These are phyloP conservation scores for Cryptoblepharus egeriae DNA, from an alignment of 2,797 vertebrate species.

Conservation along the genomic window DNA sequence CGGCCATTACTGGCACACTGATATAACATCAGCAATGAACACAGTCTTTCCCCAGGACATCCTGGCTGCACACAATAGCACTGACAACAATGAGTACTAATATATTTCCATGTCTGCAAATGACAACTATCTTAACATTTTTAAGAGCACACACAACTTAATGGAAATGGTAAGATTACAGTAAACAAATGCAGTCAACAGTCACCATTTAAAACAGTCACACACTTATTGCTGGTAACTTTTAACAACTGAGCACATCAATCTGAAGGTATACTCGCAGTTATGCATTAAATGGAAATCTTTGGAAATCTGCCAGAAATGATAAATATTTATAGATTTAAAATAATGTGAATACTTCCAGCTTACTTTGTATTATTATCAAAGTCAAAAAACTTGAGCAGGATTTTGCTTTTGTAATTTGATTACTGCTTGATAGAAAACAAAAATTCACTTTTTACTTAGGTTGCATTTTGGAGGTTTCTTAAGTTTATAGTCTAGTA, in stretches of 20 bases:
- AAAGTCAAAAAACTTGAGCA: background rate
- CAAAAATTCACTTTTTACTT: background rate
- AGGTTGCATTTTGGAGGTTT: background rate
- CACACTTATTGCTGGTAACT: background rate
- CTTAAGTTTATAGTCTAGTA: background rate
- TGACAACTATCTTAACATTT: conserved; percentile 74
- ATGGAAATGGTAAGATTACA: conserved; percentile 47
- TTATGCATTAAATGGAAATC: background rate
- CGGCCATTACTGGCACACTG: conserved; percentile 70
- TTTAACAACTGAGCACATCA: background rate
- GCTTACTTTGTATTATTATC: background rate
- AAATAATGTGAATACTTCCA: background rate
- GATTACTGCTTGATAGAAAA: background rate
- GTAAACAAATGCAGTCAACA: conserved; percentile 15
- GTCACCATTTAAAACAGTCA: background rate
- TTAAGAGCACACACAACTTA: conserved; percentile 65
- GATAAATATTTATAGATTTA: background rate
- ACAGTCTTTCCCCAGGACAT: conserved; percentile 94
- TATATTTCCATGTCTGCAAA: conserved; percentile 78
- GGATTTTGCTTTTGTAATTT: background rate
- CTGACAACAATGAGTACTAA: conserved; percentile 80
- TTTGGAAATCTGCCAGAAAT: background rate
- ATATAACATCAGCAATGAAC: conserved; percentile 70
- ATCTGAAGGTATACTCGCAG: background rate
- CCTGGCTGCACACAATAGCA: conserved; percentile 94